phyloP scores from a whole-genome alignment of 1,140 invertebrate genomes.

The Atta texana region DNA sequence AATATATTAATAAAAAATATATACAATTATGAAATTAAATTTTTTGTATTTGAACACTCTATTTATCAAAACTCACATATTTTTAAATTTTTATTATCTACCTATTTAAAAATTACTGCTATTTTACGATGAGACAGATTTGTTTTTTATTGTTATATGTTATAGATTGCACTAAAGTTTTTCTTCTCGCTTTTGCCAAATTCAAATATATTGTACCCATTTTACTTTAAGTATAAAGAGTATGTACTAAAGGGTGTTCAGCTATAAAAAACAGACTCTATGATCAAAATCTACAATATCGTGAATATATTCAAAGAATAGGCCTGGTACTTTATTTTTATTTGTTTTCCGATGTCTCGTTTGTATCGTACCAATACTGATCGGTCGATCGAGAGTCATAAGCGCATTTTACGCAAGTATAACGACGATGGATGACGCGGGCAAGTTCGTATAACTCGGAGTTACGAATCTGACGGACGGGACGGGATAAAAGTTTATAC shows the following conservation, averaged over 20 bases:
- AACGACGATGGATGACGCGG: not conserved
- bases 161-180: too few species aligned
- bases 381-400: not conserved
- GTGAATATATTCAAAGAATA: not conserved
- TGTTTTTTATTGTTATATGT: too few species aligned
- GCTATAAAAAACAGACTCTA: too few species aligned
- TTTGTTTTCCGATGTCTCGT: not conserved
- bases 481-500: conserved; percentile 52
- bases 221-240: too few species aligned
- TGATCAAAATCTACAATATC: not conserved
- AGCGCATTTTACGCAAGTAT: not conserved
- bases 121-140: not conserved
- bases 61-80: too few species aligned
- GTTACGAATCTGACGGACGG: conserved; percentile 43
- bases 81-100: too few species aligned
- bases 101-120: not conserved
- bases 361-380: not conserved
- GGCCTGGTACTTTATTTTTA: not conserved
- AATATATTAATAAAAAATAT: too few species aligned
- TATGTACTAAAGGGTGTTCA: too few species aligned
- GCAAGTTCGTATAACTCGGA: conserved; percentile 15
- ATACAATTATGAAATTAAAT: too few species aligned
- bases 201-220: too few species aligned
- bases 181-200: too few species aligned
- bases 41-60: too few species aligned